phyloP scores from a whole-genome alignment of 92 coral and sea anemone species.

The Plumapathes pennacea region DNA sequence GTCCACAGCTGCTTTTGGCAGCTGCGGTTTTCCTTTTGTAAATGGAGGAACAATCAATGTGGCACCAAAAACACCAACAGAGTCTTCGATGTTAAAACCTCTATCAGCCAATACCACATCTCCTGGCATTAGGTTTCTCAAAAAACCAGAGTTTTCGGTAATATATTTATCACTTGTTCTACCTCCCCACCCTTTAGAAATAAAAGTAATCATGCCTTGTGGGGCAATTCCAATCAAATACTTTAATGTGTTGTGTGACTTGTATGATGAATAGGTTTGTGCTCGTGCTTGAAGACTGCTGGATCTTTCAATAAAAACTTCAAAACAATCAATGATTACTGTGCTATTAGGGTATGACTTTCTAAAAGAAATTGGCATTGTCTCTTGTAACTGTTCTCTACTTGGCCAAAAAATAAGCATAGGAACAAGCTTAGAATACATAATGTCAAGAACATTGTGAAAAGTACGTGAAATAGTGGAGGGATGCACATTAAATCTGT shows the following conservation, averaged over 20 bases:
- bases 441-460: conserved; percentile 24
- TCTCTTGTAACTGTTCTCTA: conserved; percentile 29
- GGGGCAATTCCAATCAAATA: conserved; percentile 52
- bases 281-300: neutral
- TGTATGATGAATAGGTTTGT: conserved; percentile 7
- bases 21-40: conserved; percentile 45
- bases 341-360: conserved; percentile 19
- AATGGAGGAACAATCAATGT: conserved; percentile 33
- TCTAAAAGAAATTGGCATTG: conserved; percentile 45
- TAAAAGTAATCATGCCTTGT: conserved; percentile 38
- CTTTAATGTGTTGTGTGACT: conserved; percentile 39
- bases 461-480: conserved; percentile 38
- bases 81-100: conserved; percentile 44
- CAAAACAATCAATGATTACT: conserved; percentile 11
- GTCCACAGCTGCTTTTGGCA: conserved; percentile 37
- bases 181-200: conserved; percentile 43
- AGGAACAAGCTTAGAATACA: conserved; percentile 22
- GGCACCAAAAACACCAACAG: conserved; percentile 18
- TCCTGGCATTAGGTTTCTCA: conserved; percentile 40
- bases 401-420: conserved; percentile 30
- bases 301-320: conserved; percentile 1
- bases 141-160: conserved; percentile 49
- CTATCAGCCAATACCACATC: conserved; percentile 59
- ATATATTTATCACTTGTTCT: conserved; percentile 51
- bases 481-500: conserved; percentile 35